Conservation (phyloP, 2,888 invertebrate genomes). For the Leucozona laternaria region DNA sequence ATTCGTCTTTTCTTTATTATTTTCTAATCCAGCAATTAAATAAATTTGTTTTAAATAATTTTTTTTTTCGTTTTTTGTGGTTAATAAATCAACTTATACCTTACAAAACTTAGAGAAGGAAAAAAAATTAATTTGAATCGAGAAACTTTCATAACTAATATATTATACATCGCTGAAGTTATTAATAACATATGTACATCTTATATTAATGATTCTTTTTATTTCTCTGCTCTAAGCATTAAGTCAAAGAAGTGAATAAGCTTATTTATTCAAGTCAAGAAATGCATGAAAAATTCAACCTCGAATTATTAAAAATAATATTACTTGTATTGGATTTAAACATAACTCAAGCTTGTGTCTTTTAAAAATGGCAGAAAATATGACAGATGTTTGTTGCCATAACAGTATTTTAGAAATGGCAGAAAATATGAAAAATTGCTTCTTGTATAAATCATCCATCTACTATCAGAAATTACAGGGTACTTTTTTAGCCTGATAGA, state of each 20-base stretch:
- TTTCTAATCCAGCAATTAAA: conserved; percentile 33
- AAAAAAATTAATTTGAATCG: neutral
- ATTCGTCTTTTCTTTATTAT: conserved; percentile 17
- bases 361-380: too few species aligned
- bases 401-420: too few species aligned
- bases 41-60: conserved; percentile 12
- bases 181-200: neutral
- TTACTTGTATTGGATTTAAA: neutral
- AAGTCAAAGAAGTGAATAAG: neutral
- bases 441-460: too few species aligned
- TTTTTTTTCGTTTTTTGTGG: neutral
- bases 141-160: neutral
- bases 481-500: too few species aligned
- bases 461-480: too few species aligned
- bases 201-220: neutral
- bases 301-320: neutral
- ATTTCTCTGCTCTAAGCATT: neutral
- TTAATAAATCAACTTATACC: conserved; percentile 24
- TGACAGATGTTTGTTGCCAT: too few species aligned
- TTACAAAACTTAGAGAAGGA: neutral
- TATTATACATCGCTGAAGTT: neutral
- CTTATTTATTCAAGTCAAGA: neutral
- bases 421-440: too few species aligned
- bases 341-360: neutral
- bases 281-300: neutral